Evolutionary conservation across 1,140 invertebrate genomes (phyloP).

Genomic region (Teleopsis dalmanni): DNA sequence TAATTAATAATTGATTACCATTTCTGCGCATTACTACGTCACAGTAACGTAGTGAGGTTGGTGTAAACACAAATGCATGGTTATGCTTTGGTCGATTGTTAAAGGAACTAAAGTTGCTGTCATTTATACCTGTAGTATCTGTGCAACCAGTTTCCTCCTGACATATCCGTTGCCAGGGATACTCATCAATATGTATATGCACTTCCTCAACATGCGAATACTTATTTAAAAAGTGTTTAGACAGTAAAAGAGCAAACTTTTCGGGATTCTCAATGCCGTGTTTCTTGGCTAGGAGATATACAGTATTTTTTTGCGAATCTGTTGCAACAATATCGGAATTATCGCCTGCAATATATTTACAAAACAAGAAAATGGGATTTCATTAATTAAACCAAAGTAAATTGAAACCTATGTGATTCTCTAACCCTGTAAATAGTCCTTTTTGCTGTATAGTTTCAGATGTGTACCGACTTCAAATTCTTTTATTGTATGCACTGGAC

Average conservation of each 20-base stretch:
- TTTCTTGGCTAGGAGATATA: conserved; percentile 70
- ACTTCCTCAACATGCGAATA: conserved; percentile 63
- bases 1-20: conserved; percentile 47
- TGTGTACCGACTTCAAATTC: conserved; percentile 67
- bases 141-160: conserved; percentile 32
- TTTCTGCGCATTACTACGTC: conserved; percentile 55
- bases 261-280: conserved; percentile 65
- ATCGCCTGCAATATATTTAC: conserved; percentile 46
- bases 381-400: background rate
- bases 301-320: conserved; percentile 74
- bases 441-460: conserved; percentile 58
- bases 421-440: conserved; percentile 51
- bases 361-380: background rate
- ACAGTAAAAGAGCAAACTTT: conserved; percentile 61
- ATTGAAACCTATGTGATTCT: background rate
- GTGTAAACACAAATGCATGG: conserved; percentile 64
- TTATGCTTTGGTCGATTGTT: conserved; percentile 53
- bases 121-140: background rate
- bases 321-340: conserved; percentile 70
- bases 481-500: conserved; percentile 56
- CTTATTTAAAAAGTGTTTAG: conserved; percentile 62
- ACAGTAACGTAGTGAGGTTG: conserved; percentile 55
- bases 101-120: conserved; percentile 15
- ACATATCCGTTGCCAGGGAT: conserved; percentile 64
- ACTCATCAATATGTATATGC: conserved; percentile 59